These are phyloP conservation scores for Mythimna pallens DNA, from an alignment of 2,888 invertebrate genomes.

Conservation along the genomic window DNA sequence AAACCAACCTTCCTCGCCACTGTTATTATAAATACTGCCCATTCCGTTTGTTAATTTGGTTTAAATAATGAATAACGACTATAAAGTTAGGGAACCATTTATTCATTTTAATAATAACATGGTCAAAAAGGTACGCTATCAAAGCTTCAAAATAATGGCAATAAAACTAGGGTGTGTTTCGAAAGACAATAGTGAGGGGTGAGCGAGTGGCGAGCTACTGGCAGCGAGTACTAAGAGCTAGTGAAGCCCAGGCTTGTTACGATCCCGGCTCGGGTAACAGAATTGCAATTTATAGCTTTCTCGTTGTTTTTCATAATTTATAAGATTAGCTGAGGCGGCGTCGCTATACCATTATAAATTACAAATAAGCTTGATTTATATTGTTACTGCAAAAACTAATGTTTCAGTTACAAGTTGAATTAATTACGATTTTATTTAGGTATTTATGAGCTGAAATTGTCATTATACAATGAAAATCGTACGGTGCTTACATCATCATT, in stretches of 20 bases:
- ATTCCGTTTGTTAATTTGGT: slow-evolving; percentile 21
- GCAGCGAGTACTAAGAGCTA: slow-evolving; percentile 17
- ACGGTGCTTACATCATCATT: no score
- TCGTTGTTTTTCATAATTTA: slow-evolving; percentile 86
- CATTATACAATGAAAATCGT: not conserved
- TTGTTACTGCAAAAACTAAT: slow-evolving; percentile 69
- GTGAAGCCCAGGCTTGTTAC: slow-evolving; percentile 57
- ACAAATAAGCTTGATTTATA: slow-evolving; percentile 82
- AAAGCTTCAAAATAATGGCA: slow-evolving; percentile 43
- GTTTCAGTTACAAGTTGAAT: slow-evolving; percentile 65
- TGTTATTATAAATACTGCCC: slow-evolving; percentile 15
- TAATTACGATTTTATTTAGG: slow-evolving; percentile 18
- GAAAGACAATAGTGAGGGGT: slow-evolving; percentile 38
- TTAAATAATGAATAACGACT: slow-evolving; percentile 12
- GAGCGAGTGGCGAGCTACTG: slow-evolving; percentile 23
- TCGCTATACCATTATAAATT: slow-evolving; percentile 80
- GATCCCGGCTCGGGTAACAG: slow-evolving; percentile 65
- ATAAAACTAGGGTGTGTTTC: slow-evolving; percentile 47
- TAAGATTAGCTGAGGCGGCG: slow-evolving; percentile 77
- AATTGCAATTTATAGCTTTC: slow-evolving; percentile 83
- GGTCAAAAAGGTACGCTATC: slow-evolving; percentile 40
- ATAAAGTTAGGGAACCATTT: slow-evolving; percentile 1
- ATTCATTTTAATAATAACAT: slow-evolving; percentile 43
- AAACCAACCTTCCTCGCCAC: not conserved
- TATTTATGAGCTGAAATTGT: not conserved